Conservation (phyloP, 2,797 vertebrate genomes). For the Molothrus aeneus region DNA sequence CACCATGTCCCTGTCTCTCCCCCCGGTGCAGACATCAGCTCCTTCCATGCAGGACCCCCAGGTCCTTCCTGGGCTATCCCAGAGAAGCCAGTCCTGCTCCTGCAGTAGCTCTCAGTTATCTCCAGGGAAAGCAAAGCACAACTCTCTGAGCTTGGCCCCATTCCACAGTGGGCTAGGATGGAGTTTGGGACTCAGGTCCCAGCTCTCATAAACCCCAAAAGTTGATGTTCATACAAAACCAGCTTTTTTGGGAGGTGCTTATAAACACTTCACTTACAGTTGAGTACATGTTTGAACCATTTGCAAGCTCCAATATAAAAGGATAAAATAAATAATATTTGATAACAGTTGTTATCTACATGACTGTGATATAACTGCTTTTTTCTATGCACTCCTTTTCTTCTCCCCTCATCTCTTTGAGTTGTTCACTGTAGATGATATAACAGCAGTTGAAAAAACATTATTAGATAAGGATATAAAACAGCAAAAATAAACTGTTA, state of each 20-base stretch:
- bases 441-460: background rate
- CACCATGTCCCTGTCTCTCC: accelerated
- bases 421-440: background rate
- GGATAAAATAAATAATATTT: background rate
- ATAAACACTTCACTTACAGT: background rate
- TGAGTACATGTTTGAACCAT: background rate
- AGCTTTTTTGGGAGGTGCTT: background rate
- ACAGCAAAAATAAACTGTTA: background rate
- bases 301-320: background rate
- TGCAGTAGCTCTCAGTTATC: background rate
- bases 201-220: background rate
- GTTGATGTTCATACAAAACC: background rate
- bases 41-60: background rate
- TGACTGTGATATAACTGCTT: background rate
- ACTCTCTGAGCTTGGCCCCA: background rate
- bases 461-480: background rate
- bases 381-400: background rate
- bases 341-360: background rate
- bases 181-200: background rate
- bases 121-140: background rate
- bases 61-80: background rate
- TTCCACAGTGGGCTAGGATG: accelerated
- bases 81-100: background rate
- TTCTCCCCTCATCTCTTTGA: background rate
- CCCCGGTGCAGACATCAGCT: background rate